Evolutionary conservation across 2,888 invertebrate species (phyloP), one percentile per base, ranked within the genome.

Genomic region (Orthosia gothica): DNA sequence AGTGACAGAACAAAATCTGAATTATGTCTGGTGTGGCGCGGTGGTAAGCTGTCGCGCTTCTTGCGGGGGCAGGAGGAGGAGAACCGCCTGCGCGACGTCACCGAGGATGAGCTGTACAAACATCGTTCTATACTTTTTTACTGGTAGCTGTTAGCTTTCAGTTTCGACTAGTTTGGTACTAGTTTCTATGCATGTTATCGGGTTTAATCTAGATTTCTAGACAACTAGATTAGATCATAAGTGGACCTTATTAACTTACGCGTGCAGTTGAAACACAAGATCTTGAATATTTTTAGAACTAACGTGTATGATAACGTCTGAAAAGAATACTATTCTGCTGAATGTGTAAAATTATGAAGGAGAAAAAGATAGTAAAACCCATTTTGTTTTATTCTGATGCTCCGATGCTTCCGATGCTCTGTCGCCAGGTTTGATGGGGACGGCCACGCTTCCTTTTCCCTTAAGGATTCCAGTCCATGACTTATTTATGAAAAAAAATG

Each of bases 181-280:
- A 63, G 66, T n/a, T 66, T 49, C 13, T 55, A 18, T 7, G 2
- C 45, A 45, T 52, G 63, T 23, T 63, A 58, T 70, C 57, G 9
- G 54, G 65, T 58, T 20, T 65, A 49, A 70, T 62, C 49, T 76
- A 32, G n/a, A 58, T 32, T 20, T 40, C 71, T 47, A 66, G 65
- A 45, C 63, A 63, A 23, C 45, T 26, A 55, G n/a, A 76, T 68
- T 55, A 65, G 18, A 18, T 32, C n/a, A 47, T 62, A 62, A 65
- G 57, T 65, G 65, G 64, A 5, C 26, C 40, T 58, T 78, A 82
- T 68, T 72, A 70, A 52, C 49, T 20, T 55, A 78, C 45, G 15
- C 45, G 20, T 12, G 32, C 49, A 13, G 45, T 20, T 70, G 23
- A 55, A 45, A 15, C 20, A 47, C 64, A 23, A 0, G 40, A 57